phyloP scores from a whole-genome alignment of 53 echinoderm and acorn worm species.

The Henricia sp. region DNA sequence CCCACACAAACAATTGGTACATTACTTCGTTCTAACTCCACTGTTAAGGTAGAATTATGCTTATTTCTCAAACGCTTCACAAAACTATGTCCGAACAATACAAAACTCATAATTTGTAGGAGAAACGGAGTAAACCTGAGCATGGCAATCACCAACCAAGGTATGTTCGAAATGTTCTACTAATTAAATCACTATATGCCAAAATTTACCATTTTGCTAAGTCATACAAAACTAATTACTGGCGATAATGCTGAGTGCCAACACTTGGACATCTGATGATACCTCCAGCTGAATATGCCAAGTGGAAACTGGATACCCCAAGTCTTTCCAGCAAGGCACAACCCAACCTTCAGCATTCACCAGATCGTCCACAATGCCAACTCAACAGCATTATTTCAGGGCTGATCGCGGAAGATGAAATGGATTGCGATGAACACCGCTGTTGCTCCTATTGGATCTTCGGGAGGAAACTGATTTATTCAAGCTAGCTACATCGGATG shows the following conservation, averaged over 20 bases:
- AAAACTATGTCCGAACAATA: not conserved
- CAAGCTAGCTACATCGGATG: not conserved
- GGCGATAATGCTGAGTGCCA: not conserved
- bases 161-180: not conserved
- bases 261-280: not conserved
- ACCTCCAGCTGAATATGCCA: not conserved
- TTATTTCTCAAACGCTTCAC: constrained; percentile 1
- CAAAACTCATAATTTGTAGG: not conserved
- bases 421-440: constrained; percentile 4
- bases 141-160: too few species aligned
- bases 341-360: not conserved
- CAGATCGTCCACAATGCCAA: not conserved
- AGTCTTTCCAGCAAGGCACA: constrained; percentile 1
- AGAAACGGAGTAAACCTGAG: not conserved
- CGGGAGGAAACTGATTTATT: not conserved
- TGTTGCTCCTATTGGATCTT: not conserved
- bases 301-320: constrained; percentile 28
- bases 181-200: not conserved
- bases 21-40: not conserved
- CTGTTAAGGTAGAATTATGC: not conserved
- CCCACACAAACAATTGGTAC: constrained; percentile 7
- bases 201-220: not conserved
- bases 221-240: not conserved
- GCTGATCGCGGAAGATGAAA: constrained; percentile 5
- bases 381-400: not conserved